These are phyloP conservation scores for Anthoscopus minutus DNA, from an alignment of 2,113 vertebrate genomes.

Conservation along the genomic window DNA sequence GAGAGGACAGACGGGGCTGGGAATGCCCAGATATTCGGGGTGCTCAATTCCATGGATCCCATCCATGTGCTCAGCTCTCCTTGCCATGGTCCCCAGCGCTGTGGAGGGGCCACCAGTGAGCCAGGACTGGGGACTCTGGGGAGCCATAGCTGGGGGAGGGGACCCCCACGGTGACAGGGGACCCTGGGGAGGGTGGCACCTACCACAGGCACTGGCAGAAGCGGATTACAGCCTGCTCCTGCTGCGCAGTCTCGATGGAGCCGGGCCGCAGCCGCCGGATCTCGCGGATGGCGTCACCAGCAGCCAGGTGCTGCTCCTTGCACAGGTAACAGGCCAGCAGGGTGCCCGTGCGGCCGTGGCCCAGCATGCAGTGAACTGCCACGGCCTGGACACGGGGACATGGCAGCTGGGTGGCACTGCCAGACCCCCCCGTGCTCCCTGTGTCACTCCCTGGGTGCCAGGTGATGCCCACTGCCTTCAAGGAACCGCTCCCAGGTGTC, in stretches of 20 bases:
- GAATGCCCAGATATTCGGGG: fast-evolving
- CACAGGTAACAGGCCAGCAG: constrained; percentile 95
- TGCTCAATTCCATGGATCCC: background rate
- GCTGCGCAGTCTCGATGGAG: constrained; percentile 88
- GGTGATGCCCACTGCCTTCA: fast-evolving
- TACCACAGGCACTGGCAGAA: constrained; percentile 76
- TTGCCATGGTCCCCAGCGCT: fast-evolving
- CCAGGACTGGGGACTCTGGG: background rate
- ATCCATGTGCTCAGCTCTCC: background rate
- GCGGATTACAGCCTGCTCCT: constrained; percentile 85
- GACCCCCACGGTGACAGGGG: background rate
- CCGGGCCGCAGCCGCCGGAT: constrained; percentile 80
- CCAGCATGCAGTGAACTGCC: constrained; percentile 88
- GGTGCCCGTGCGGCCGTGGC: constrained; percentile 87
- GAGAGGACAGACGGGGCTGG: background rate
- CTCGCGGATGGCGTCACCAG: constrained; percentile 79
- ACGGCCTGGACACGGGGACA: constrained; percentile 63
- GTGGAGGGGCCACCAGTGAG: fast-evolving
- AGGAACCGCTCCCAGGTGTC: background rate
- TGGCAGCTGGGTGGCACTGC: fast-evolving
- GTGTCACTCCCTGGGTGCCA: background rate
- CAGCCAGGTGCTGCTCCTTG: constrained; percentile 70
- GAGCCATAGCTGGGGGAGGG: background rate
- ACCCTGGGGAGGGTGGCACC: background rate
- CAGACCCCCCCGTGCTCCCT: fast-evolving